phyloP scores from a whole-genome alignment of 2,113 vertebrate species.

The Cepphus grylle region DNA sequence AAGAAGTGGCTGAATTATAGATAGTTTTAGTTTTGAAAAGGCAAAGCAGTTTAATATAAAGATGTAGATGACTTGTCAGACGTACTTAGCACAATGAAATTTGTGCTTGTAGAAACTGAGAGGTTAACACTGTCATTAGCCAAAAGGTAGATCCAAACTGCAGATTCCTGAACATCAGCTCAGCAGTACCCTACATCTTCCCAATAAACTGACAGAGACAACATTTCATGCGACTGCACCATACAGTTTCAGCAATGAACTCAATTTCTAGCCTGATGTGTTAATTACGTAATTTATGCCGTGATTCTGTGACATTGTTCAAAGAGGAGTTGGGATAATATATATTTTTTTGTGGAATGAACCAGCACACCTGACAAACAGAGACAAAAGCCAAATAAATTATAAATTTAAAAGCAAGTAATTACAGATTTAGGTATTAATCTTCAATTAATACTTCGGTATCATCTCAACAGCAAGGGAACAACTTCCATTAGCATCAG shows the following conservation, averaged over 20 bases:
- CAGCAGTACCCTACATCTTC: background rate
- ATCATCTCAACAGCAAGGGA: background rate
- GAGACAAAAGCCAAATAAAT: background rate
- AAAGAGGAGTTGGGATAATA: background rate
- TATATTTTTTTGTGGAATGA: background rate
- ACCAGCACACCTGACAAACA: background rate
- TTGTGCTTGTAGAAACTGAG: background rate
- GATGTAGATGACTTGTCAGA: conserved; percentile 22
- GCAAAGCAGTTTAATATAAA: conserved; percentile 19
- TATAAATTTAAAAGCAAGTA: background rate
- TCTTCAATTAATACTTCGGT: background rate
- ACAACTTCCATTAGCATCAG: background rate
- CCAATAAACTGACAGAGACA: background rate
- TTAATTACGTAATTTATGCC: background rate
- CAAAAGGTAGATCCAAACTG: background rate
- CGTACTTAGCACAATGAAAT: background rate
- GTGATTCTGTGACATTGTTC: background rate
- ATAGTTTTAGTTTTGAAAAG: conserved; percentile 2
- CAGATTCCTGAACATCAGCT: background rate
- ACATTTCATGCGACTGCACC: background rate
- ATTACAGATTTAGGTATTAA: background rate
- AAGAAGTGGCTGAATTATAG: conserved; percentile 29
- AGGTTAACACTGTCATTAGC: background rate
- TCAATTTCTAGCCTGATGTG: background rate
- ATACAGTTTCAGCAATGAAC: background rate